Evolutionary conservation across 2,888 invertebrate genomes (phyloP).

Genomic region (Acleris laterana): DNA sequence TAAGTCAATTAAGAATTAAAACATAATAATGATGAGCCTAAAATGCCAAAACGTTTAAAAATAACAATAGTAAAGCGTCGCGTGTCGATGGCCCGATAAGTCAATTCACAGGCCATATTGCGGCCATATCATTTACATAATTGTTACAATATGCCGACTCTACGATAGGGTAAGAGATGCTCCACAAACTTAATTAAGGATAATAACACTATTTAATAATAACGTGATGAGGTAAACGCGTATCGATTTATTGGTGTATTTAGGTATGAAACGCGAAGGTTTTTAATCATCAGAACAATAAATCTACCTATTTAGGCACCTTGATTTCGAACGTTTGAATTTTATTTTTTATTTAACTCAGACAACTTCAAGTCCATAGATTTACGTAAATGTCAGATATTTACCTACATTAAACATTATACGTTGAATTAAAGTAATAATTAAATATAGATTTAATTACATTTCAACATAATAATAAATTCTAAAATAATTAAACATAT

Average conservation of each 20-base stretch:
- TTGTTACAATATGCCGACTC: slow-evolving; percentile 60
- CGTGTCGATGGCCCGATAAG: slow-evolving; percentile 77
- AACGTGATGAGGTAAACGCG: background rate
- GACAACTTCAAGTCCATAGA: too few species aligned
- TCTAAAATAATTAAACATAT: too few species aligned
- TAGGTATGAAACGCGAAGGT: too few species aligned
- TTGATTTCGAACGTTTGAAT: too few species aligned
- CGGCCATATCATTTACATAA: slow-evolving; percentile 79
- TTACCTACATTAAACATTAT: too few species aligned
- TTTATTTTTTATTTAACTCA: too few species aligned
- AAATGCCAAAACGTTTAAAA: slow-evolving; percentile 56
- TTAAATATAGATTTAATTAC: too few species aligned
- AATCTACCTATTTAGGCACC: too few species aligned
- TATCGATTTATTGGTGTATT: background rate
- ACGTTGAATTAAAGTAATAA: too few species aligned
- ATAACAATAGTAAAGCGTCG: slow-evolving; percentile 69
- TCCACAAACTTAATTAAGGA: slow-evolving; percentile 27
- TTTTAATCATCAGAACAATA: too few species aligned
- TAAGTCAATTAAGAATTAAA: slow-evolving; percentile 20
- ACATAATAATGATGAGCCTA: slow-evolving; percentile 28
- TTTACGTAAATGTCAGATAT: too few species aligned
- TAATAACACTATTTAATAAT: slow-evolving; percentile 15
- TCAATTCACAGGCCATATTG: slow-evolving; percentile 81
- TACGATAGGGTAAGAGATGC: slow-evolving; percentile 30
- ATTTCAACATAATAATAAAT: too few species aligned